Base-by-base conservation (phyloP, 2,113 vertebrate species). In the Peromyscus leucopus region DNA sequence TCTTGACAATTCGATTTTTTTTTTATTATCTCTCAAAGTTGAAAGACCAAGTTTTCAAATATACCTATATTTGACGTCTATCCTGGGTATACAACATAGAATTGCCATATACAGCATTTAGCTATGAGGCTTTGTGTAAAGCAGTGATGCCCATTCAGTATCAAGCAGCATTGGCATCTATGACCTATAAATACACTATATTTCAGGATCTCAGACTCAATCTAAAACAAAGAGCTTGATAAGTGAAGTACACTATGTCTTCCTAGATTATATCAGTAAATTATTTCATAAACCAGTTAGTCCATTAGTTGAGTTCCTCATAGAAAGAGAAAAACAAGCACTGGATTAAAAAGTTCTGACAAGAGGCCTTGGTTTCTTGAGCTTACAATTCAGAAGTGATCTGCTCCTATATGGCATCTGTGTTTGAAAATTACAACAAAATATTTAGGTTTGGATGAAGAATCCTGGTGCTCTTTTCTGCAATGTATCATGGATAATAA, bases 281-380 rank as follows among this genome's bases (percentile, higher is more conserved):
- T 93, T 71, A 90, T 83, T 83, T 92, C 51, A 69, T 88, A 94
- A 94, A 90, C 7, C 93, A n/a, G 31, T 22, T 72, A n/a, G 31
- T 22, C 63, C 24, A 88, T 4, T n/a, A 13, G 24, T 46, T 92
- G 61, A 83, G 46, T 91, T 83, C 28, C 26, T 91, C 72, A 89
- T 90, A 48, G 26, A 75, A 95, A 51, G 31, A 92, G 65, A 57
- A 96, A 94, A 96, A 67, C 12, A 36, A 84, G 42, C 71, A 75
- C 2, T 33, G 17, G 80, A 83, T 89, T 95, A 89, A 4, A 57
- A 79, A 94, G 39, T 74, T 63, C 39, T 65, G 36, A 24, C 33
- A 4, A 0, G 8, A 78, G 2, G 5, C 39, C 33, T 16, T 69
- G n/a, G 24, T 74, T 89, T 16, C 22, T 17, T 69, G 42, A 82